Evolutionary conservation across 2,113 vertebrate genomes (phyloP).

Genomic region (Otolemur garnettii): DNA sequence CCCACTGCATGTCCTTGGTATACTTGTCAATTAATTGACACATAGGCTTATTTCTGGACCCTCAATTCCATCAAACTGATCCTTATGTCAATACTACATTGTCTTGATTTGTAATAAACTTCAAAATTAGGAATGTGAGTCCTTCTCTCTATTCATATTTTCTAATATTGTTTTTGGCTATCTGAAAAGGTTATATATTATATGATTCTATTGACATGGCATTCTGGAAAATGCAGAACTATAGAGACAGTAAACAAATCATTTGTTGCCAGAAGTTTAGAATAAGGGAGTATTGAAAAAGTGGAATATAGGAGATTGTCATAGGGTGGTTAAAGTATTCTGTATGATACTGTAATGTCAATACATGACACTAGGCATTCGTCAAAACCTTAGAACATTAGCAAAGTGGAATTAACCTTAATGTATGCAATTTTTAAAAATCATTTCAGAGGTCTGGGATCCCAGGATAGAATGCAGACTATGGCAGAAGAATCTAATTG

Average conservation of each 20-base stretch:
- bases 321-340: neutral
- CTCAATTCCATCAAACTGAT: neutral
- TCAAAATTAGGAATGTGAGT: neutral
- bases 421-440: constrained; percentile 9
- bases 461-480: neutral
- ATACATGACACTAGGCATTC: neutral
- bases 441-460: neutral
- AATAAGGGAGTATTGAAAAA: neutral
- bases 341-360: neutral
- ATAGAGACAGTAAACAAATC: neutral
- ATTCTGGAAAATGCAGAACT: neutral
- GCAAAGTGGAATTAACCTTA: constrained; percentile 4
- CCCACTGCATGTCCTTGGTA: too few species aligned
- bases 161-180: neutral
- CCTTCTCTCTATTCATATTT: neutral
- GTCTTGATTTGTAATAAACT: neutral
- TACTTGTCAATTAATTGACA: neutral
- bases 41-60: neutral
- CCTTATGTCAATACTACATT: neutral
- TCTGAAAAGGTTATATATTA: neutral
- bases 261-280: neutral
- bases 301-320: neutral
- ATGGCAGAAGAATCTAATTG: neutral
- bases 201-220: neutral
- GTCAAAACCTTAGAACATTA: neutral